Evolutionary conservation across 2,888 invertebrate species (phyloP), one percentile per base, ranked within the genome.

Genomic region (Phania funesta): DNA sequence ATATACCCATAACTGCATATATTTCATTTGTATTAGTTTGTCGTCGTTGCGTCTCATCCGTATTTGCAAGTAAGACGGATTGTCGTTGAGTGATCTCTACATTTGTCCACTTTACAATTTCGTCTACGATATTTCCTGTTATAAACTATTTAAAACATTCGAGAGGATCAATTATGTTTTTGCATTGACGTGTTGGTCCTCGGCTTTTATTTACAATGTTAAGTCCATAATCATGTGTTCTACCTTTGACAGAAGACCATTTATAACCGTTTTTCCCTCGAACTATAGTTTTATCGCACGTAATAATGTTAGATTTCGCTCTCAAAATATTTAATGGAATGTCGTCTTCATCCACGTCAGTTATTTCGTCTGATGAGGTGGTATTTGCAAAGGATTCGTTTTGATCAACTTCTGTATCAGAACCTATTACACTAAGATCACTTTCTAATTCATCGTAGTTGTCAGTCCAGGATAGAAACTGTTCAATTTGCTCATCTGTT

Each of bases 51-150:
- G 6, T 3, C 22, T 58, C 35, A 58, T 35, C 58, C 1, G 38
- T 58, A n/a, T 20, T 58, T 20, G 8, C 13, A 22, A 41, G 41
- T 24, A 44, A 62, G 18, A 11, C 16, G 2, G 44, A 44, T 26
- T 44, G 18, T 2, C 62, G 22, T 2, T 35, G 18, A 35, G 24
- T 16, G 9, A 60, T 44, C 16, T 41, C 60, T 26, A 60, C 41
- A 26, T 74, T 74, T 11, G 20, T 64, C 52, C 74, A 74, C 41
- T 16, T n/a, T 16, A 70, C 80, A 13, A 79, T 60, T 71, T 73
- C 67, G 24, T 58, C 16, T 16, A 64, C 52, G 3, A 80, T 68
- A 16, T 74, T 58, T 13, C 41, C 29, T 13, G 75, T 70, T 18
- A 75, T 32, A 64, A 75, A 75, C 48, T 65, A 41, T 32, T 70